These are phyloP conservation scores for Loxodonta africana DNA, from an alignment of 2,113 vertebrate species.

Conservation along the genomic window DNA sequence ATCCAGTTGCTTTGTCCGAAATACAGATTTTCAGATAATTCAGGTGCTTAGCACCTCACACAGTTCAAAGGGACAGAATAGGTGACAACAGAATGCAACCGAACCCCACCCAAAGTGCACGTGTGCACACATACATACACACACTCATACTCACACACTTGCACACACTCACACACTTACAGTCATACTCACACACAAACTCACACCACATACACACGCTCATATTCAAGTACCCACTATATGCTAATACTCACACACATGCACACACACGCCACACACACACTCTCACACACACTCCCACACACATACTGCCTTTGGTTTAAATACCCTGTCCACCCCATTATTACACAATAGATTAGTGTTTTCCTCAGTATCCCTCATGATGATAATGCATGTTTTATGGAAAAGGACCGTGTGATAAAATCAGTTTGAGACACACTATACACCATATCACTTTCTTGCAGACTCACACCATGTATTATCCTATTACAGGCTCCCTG, in stretches of 20 bases:
- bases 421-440: rapidly evolving
- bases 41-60: neutral
- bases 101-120: rapidly evolving
- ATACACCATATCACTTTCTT: neutral
- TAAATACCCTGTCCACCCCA: neutral
- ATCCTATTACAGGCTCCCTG: rapidly evolving
- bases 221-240: neutral
- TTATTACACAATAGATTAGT: rapidly evolving
- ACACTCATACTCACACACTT: neutral
- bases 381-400: rapidly evolving
- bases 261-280: neutral
- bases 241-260: neutral
- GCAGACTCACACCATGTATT: neutral
- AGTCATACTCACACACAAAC: rapidly evolving
- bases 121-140: too few species aligned
- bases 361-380: neutral
- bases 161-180: neutral
- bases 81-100: neutral
- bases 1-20: neutral
- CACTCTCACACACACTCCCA: neutral
- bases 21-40: neutral
- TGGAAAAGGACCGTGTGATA: neutral
- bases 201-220: neutral
- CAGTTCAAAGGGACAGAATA: neutral
- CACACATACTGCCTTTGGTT: neutral